Evolutionary conservation across 2,888 invertebrate genomes (phyloP), one percentile per base, ranked within the genome.

Genomic region (Callyntrura guangdongensis): DNA sequence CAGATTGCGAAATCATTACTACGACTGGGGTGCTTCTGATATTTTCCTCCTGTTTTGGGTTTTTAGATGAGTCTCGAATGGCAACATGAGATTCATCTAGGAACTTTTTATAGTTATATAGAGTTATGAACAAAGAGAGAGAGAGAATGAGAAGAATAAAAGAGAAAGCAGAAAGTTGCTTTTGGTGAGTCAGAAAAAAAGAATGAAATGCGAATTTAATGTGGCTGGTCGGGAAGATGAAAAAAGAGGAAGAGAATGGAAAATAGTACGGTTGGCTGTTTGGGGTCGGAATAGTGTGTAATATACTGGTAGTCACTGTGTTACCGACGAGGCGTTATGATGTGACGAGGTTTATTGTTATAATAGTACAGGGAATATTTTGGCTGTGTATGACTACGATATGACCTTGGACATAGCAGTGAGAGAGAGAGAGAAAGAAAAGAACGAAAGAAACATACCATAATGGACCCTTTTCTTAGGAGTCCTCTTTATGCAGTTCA

Each of bases 1-100:
- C 82, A 83, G 83, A 89, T 89, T 82, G 89, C 25, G n/a, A 89
- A 89, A 89, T 89, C 72, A 83, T 83, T 74, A 25, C 61, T 56
- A 47, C 45, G 9, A 25, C 67, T 67, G 25, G 22, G n/a, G 27
- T 67, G 20, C 14, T 67, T 3, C 27, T 67, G 5, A 6, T 14
- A 64, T n/a, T n/a, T 5, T n/a, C 14, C 56, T 56, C 4, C 17
- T 5, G 14, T 17, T 14, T 61, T 61, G 20, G 22, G 17, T 61
- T 22, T 61, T 61, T 61, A 61, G 61, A 12, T 59, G 45, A 20
- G 53, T 61, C 49, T 25, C 61, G 11, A 36, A 74, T 22, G 9
- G 0, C 27, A 25, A 12, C 12, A 61, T 20, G 27, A 2, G 72
- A 72, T 49, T n/a, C n/a, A n/a, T n/a, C n/a, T 22, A 47, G 22